Base-by-base conservation (phyloP, 2,797 vertebrate species). In the Triplophysa bombifrons region DNA sequence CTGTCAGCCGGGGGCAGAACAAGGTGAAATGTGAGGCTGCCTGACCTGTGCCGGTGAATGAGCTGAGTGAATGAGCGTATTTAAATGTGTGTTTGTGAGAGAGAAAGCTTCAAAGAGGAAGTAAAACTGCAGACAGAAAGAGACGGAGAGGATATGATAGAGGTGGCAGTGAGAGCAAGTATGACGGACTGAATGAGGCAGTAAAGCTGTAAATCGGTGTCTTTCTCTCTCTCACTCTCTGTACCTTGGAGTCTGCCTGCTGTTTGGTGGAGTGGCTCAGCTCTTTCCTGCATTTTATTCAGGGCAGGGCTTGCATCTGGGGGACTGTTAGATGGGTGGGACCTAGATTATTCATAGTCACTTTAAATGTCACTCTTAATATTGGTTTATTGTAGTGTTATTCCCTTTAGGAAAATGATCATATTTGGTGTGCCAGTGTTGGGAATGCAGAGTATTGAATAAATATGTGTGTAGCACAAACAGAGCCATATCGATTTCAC, bases 291-390 rank as follows among this genome's bases (percentile, higher is more conserved):
- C 87, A 90, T 92, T 93, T 92, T 91, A 93, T 93, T 87, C 91
- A 92, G 92, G 91, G 90, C 90, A 87, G 93, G 91, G 90, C 92
- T 90, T 81, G 85, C 87, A 89, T 92, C 90, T 84, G 74, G 85
- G 85, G 86, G 76, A 82, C 84, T 90, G 84, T 86, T 87, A 84
- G 86, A 85, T 84, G 84, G 91, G 88, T 83, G 92, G 89, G 90
- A 88, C 89, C 88, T 88, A 74, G 84, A 83, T 92, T 89, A 91
- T 93, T 93, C 89, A 92, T 89, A 91, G 91, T 87, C 88, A 87
- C 90, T 90, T 89, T 79, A 90, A 25, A 82, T 81, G 78, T 69
- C 50, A 55, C 70, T 85, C 66, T 80, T 17, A 72, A 68, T 58
- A 76, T 72, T 66, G 63, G 78, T 71, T 74, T 63, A 41, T 34